Conservation (phyloP, 2,888 invertebrate species). For the Litoditis marina region DNA sequence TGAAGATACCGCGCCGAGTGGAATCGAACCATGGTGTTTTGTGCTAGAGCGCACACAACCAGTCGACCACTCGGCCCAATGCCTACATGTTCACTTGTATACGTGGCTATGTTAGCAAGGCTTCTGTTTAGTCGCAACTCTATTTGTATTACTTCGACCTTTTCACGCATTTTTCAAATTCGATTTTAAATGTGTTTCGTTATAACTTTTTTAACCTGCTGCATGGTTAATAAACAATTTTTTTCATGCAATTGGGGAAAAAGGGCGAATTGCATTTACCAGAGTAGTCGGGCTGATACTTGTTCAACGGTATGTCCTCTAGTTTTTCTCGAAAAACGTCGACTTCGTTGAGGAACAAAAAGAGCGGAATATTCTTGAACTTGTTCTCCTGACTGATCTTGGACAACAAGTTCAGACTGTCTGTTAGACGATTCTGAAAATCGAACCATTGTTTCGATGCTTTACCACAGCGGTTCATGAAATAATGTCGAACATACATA, state of each 20-base stretch:
- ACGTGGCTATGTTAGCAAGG: no score
- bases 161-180: no score
- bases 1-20: no score
- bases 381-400: constrained; percentile 38
- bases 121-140: no score
- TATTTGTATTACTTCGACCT: no score
- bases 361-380: constrained; percentile 44
- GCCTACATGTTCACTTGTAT: no score
- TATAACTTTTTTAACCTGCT: background rate
- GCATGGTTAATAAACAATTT: no score
- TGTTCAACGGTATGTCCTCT: constrained; percentile 29
- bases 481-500: background rate
- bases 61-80: no score
- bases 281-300: constrained; percentile 32
- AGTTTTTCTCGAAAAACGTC: constrained; percentile 54
- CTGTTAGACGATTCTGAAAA: constrained; percentile 42
- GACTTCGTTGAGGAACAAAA: constrained; percentile 50
- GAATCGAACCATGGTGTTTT: no score
- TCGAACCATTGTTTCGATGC: background rate
- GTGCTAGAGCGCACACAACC: no score
- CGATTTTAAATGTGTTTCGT: background rate
- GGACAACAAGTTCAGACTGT: constrained; percentile 39
- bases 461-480: background rate
- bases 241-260: no score
- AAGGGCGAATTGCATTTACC: no score